Conservation (phyloP, 2,888 invertebrate genomes). For the Drosophila pullipes region DNA sequence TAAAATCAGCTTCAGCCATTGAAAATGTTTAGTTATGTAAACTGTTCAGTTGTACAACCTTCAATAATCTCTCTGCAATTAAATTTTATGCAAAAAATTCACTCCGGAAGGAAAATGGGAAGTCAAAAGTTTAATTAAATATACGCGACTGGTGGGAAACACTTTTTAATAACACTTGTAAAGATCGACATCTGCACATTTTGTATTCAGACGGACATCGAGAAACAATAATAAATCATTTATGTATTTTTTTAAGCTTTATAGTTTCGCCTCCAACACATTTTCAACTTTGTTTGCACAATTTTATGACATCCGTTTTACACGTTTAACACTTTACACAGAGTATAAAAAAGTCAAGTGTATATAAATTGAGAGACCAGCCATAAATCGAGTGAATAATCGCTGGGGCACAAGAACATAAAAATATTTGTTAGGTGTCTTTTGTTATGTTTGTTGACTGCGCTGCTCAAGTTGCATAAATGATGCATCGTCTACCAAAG, state of each 20-base stretch:
- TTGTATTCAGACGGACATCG: not conserved
- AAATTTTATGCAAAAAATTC: not conserved
- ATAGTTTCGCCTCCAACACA: not conserved
- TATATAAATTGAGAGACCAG: not conserved
- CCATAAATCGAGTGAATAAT: slow-evolving; percentile 27
- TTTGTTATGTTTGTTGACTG: not conserved
- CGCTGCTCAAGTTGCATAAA: slow-evolving; percentile 37
- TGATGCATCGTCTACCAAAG: slow-evolving; percentile 54
- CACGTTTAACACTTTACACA: slow-evolving; percentile 3
- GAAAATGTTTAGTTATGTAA: not conserved
- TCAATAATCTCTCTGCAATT: not conserved
- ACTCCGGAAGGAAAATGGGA: not conserved
- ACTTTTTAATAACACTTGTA: not conserved
- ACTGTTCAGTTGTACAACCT: not conserved
- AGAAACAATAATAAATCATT: not conserved
- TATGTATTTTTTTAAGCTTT: not conserved
- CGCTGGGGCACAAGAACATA: slow-evolving; percentile 25
- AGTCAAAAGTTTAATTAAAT: not conserved
- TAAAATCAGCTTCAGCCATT: not conserved
- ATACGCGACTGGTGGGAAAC: not conserved
- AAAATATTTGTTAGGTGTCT: slow-evolving; percentile 25
- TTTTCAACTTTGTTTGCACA: not conserved
- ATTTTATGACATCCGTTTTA: not conserved
- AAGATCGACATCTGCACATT: not conserved
- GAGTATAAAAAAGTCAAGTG: not conserved